Conservation (phyloP, 2,113 vertebrate species). For the Peromyscus maniculatus region DNA sequence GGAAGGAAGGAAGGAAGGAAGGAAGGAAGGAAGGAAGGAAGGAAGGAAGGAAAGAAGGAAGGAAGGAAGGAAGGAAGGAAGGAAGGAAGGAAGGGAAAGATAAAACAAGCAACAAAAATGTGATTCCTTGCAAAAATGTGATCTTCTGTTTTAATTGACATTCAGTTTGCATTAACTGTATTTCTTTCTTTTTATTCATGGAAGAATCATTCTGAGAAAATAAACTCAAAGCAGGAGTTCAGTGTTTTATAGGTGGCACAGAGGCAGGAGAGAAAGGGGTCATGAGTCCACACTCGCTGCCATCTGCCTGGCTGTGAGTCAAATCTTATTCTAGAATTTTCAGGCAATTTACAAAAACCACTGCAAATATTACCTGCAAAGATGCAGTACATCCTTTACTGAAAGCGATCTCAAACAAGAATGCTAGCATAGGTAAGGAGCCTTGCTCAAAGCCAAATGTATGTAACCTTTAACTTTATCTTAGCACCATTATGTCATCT, state of each 20-base stretch:
- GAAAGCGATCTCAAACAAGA: neutral
- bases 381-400: neutral
- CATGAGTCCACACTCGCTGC: no score
- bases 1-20: rapidly evolving
- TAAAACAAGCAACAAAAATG: neutral
- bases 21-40: no score
- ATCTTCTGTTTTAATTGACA: neutral
- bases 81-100: no score
- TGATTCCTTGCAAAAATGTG: neutral
- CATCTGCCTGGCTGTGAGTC: neutral
- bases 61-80: rapidly evolving
- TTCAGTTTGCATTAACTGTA: neutral
- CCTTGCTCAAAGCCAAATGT: neutral
- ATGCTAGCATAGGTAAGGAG: neutral
- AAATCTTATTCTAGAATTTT: neutral
- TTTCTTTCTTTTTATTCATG: neutral
- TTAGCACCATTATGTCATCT: neutral
- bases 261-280: no score
- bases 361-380: neutral
- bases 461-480: neutral
- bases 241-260: neutral
- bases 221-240: neutral
- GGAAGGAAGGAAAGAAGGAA: no score
- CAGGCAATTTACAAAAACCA: neutral
- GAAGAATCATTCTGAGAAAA: neutral